Conservation (phyloP, 2,113 vertebrate species). For the Agapornis roseicollis region DNA sequence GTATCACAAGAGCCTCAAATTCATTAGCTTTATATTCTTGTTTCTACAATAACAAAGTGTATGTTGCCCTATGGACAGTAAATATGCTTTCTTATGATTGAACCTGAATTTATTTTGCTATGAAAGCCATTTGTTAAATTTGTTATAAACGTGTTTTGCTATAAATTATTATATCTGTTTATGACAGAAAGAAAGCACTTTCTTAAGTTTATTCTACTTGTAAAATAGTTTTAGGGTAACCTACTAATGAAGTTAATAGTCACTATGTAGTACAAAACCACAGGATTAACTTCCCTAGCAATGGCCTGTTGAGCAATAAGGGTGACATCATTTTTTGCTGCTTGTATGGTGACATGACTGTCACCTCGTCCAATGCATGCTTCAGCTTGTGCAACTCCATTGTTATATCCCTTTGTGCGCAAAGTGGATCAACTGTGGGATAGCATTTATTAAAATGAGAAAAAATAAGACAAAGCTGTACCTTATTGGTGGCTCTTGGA, state of each 20-base stretch:
- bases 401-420: accelerated
- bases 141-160: not conserved
- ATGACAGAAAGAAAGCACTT: not conserved
- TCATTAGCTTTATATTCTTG: not conserved
- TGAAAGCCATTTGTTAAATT: not conserved
- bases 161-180: not conserved
- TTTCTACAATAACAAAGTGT: not conserved
- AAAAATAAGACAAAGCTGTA: not conserved
- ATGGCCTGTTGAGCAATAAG: not conserved
- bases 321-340: not conserved
- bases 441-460: not conserved
- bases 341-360: not conserved
- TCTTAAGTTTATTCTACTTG: not conserved
- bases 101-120: not conserved
- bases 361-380: not conserved
- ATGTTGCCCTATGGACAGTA: not conserved
- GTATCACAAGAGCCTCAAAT: not conserved
- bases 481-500: not conserved
- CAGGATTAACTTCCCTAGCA: not conserved
- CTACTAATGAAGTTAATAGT: not conserved
- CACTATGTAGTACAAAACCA: not conserved
- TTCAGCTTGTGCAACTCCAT: not conserved
- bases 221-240: not conserved
- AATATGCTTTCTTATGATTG: not conserved
- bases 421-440: not conserved